phyloP scores from a whole-genome alignment of 1,140 invertebrate species.

The Papilio helenus region DNA sequence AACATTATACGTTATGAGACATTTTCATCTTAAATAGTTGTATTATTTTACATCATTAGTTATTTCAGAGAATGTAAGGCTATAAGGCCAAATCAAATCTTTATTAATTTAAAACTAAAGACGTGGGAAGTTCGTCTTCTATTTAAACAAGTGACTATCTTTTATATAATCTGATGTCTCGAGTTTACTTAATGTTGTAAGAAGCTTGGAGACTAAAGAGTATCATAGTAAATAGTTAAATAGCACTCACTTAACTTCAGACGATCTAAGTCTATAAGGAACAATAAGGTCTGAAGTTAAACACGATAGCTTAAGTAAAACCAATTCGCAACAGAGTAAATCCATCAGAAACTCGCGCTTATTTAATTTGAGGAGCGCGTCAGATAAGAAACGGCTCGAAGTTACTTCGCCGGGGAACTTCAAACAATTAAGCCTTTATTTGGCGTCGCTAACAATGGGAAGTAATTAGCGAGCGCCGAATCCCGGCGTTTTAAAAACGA shows the following conservation, averaged over 20 bases:
- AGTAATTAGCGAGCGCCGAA: conserved; percentile 65
- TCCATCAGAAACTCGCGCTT: conserved; percentile 43
- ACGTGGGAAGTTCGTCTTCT: too few relatives aligned
- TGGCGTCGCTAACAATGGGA: conserved; percentile 65
- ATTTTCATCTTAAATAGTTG: not conserved
- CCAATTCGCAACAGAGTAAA: conserved; percentile 26
- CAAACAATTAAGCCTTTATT: conserved; percentile 72
- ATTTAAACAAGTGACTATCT: not conserved
- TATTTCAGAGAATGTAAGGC: not conserved
- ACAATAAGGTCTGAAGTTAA: conserved; percentile 42
- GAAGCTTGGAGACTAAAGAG: not conserved
- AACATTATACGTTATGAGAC: conserved; percentile 1
- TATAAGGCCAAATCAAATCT: not conserved
- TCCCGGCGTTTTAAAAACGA: conserved; percentile 54
- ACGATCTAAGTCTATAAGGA: not conserved
- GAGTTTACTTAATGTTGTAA: not conserved
- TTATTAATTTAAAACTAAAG: not conserved
- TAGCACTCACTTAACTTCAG: not conserved
- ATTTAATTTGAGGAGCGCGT: conserved; percentile 51
- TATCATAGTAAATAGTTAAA: conserved; percentile 3
- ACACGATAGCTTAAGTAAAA: conserved; percentile 35
- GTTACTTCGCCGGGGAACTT: conserved; percentile 64
- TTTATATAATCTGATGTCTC: not conserved
- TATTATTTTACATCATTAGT: not conserved
- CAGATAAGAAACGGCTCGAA: conserved; percentile 53